A percentile compares a stretch with the other conserved stretches of the same genome.
Conservation (phyloP, 1,140 invertebrate genomes). For the honey bee (Apis mellifera) region Amel_HAv3.1 CM009939.2:8189001-8189500, state of each 20-base stretch:
- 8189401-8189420: too few species aligned
- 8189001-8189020: too few species aligned
- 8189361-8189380: neutral
- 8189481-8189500: neutral
- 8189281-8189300: neutral
- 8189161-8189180: conserved; percentile 20
- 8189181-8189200: conserved; percentile 21
- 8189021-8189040: too few species aligned
- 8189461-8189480: too few species aligned
- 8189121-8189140: neutral
- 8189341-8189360: too few species aligned
- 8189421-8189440: conserved; percentile 14
- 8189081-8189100: neutral
- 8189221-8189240: conserved; percentile 2
- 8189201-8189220: neutral
- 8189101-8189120: too few species aligned
- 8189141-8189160: conserved; percentile 9
- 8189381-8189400: neutral
- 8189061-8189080: too few species aligned
- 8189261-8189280: neutral
- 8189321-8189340: conserved; percentile 17
- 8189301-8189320: neutral
- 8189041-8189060: too few species aligned
- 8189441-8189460: neutral
- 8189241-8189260: too few species aligned